These are phyloP conservation scores for Chirona hameri DNA, from an alignment of 2,888 invertebrate genomes.

Conservation along the genomic window DNA sequence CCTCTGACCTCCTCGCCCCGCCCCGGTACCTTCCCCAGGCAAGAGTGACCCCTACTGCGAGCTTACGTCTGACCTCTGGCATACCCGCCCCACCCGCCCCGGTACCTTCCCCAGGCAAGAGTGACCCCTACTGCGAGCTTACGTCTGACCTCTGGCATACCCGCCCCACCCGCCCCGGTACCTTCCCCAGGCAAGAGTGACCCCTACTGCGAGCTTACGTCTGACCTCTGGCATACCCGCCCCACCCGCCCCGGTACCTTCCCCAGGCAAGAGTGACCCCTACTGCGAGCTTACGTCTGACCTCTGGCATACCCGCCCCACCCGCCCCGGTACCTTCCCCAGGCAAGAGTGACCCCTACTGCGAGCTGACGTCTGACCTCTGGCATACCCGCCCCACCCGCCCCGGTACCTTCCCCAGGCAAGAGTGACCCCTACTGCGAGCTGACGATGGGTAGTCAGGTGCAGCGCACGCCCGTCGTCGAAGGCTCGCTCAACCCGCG, in stretches of 20 bases:
- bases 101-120: not conserved
- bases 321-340: not conserved
- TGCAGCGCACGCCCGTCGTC: conserved; percentile 61
- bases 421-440: conserved; percentile 70
- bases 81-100: not conserved
- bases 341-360: conserved; percentile 66
- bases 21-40: not conserved
- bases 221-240: no score
- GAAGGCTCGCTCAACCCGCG: conserved; percentile 59
- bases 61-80: no score
- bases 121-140: not conserved
- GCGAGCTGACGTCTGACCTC: conserved; percentile 50
- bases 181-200: no score
- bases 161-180: no score
- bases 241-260: no score
- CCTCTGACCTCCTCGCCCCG: not conserved
- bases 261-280: no score
- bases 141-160: no score
- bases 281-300: no score
- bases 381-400: not conserved
- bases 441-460: conserved; percentile 67
- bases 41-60: not conserved
- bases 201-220: no score
- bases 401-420: conserved; percentile 44
- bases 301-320: no score